Evolutionary conservation across 2,888 invertebrate genomes (phyloP), one percentile per base, ranked within the genome.

Genomic region (Lordiphosa andalusiaca): DNA sequence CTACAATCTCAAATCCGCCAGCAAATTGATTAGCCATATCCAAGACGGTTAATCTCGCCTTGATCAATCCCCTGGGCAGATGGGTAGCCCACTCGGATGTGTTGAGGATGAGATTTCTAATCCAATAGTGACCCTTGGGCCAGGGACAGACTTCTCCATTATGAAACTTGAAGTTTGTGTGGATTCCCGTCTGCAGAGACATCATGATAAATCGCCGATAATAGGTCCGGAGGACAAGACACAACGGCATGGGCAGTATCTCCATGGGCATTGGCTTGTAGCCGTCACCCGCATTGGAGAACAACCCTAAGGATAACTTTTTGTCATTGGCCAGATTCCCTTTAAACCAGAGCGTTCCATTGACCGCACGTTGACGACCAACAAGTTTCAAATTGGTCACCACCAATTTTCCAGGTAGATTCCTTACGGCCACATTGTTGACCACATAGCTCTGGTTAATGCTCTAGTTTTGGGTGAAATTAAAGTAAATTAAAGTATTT

Each of bases 91-190:
- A 85, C 3, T 61, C 38, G 0, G 60, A 56, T 0, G 76, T 63
- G 7, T 75, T 59, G 1, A 78, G 38, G 5, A 56, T 1, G 0
- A 78, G 19, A 25, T 72, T 42, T 16, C 69, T 73, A 0, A 78
- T 2, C 50, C 56, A 84, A 51, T 73, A 75, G 9, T 35, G 53
- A 7, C 82, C 81, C 9, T 60, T 57, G 2, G 71, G 72, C 6
- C 76, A 1, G 0, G 82, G 82, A 23, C 78, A 84, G 3, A 66
- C 16, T 0, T 64, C 58, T 0, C 74, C 82, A 16, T 78, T 56
- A 7, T 70, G 16, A 21, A 56, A 57, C 1, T 80, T 70, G 7
- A 84, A 63, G 40, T 78, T 52, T 0, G 73, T 69, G 10, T 69
- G 65, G 7, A 70, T 52, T 25, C 56, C 71, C n/a, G 51, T 36